Evolutionary conservation across 2,888 invertebrate species (phyloP).

Genomic region (Lamproptera curius): DNA sequence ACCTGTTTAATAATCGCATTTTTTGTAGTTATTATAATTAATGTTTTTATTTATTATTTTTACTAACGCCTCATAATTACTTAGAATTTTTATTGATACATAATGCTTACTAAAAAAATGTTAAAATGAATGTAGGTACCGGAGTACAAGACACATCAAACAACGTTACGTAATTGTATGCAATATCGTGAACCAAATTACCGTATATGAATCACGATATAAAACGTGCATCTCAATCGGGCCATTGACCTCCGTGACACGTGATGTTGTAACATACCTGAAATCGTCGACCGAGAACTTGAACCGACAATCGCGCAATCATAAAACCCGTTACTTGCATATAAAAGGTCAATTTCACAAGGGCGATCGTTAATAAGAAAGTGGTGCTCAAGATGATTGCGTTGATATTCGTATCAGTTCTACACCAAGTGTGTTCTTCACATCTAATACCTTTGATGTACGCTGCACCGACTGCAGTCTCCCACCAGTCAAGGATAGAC

Average conservation of each 20-base stretch:
- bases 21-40: too few species aligned
- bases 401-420: constrained; percentile 39
- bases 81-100: too few species aligned
- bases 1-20: too few species aligned
- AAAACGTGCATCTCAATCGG: constrained; percentile 48
- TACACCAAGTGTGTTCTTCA: constrained; percentile 36
- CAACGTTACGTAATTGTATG: constrained; percentile 2
- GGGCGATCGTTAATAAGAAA: constrained; percentile 29
- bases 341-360: constrained; percentile 51
- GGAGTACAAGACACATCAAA: not conserved
- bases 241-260: constrained; percentile 44
- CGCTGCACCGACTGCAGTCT: constrained; percentile 73
- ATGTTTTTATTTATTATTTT: too few species aligned
- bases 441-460: constrained; percentile 53
- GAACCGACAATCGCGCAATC: constrained; percentile 47
- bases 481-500: constrained; percentile 76
- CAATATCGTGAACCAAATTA: constrained; percentile 8
- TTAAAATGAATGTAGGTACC: too few species aligned
- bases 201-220: constrained; percentile 16
- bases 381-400: constrained; percentile 48
- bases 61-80: too few species aligned
- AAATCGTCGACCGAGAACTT: constrained; percentile 59
- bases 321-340: constrained; percentile 61
- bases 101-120: too few species aligned
- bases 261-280: constrained; percentile 56